Base-by-base conservation (phyloP, 2,888 invertebrate species). In the Galerucella nymphaeae region DNA sequence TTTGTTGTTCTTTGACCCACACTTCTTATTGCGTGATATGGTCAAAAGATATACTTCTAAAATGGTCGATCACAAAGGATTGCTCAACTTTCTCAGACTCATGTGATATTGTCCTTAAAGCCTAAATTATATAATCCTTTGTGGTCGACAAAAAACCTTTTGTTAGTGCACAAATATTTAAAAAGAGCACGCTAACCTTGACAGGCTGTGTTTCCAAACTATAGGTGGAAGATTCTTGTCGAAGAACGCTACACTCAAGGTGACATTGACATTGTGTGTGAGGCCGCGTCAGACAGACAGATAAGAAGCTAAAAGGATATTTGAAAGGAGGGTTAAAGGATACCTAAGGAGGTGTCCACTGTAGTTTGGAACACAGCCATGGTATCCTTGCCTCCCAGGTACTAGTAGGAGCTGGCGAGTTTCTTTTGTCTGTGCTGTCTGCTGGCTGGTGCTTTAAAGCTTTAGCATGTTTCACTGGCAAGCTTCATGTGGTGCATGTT, bases 361-460 rank as follows among this genome's bases (percentile, higher is more conserved):
- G 88, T 88, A 88, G 83, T 89, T 89, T 87, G 89, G 88, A 89
- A 89, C 89, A 89, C 89, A 89, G 89, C 89, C 89, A 89, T 90
- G 89, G 89, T 89, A 88, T 90, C 89, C 89, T 88, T 89, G 87
- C 89, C 89, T 88, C 89, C 89, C 88, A 89, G 89, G 89, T 89
- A 90, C 88, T 83, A 79, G 77, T 82, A 82, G 82, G 79, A 81
- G 82, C 81, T 81, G 78, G 42, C 66, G 63, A 63, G 69, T 61
- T 68, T 64, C 66, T 71, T 66, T 58, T 67, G 70, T 70, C 63
- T 69, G 62, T 23, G 70, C 70, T 70, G 70, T 45, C 66, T 63
- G 50, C 48, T 66, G 64, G 72, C 69, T 66, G 74, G 14, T 55
- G 64, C 73, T 58, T 48, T 13, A 45, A 61, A 48, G 67, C 57